Evolutionary conservation across 2,888 invertebrate species (phyloP), one percentile per base, ranked within the genome.

Genomic region (Andrena camellia): DNA sequence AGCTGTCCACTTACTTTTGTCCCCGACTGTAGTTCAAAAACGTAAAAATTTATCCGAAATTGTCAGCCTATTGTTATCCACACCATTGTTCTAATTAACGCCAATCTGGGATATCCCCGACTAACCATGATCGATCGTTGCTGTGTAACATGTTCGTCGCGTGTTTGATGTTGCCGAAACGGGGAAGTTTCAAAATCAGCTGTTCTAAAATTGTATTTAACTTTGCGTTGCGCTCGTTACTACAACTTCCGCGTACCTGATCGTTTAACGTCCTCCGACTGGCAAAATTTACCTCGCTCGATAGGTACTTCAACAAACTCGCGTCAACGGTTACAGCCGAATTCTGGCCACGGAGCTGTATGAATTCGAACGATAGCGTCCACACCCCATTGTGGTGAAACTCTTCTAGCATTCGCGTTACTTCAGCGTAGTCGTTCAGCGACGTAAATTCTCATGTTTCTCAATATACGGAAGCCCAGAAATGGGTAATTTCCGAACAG

Each of bases 161-260:
- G 23, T n/a, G 75, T 68, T 81, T 60, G 59, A 66, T 54, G 42
- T 68, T 48, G 17, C 10, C 13, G 13, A 57, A 73, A 33, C n/a
- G n/a, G 2, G 2, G 17, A 29, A 64, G 52, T 63, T 63, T 71
- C 81, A 70, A 75, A 72, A 67, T 73, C 59, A 62, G 20, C 26
- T 48, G 60, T 48, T 60, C 60, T 3, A 48, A 35, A 67, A 67
- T 50, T 70, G 35, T 54, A 66, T 80, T 70, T 66, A 59, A 68
- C 69, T 69, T 73, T 81, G 29, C 33, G 63, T 23, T 31, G n/a
- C 42, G 4, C 54, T 33, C 59, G 78, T 78, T 81, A 57, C 7
- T 23, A 29, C 50, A 72, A 63, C 57, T 72, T 63, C 10, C 33
- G 33, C 23, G 23, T n/a, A 48, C 29, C 64, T 63, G 63, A 78